Evolutionary conservation across 2,797 vertebrate species (phyloP).

Genomic region (Chrysocyon brachyurus): DNA sequence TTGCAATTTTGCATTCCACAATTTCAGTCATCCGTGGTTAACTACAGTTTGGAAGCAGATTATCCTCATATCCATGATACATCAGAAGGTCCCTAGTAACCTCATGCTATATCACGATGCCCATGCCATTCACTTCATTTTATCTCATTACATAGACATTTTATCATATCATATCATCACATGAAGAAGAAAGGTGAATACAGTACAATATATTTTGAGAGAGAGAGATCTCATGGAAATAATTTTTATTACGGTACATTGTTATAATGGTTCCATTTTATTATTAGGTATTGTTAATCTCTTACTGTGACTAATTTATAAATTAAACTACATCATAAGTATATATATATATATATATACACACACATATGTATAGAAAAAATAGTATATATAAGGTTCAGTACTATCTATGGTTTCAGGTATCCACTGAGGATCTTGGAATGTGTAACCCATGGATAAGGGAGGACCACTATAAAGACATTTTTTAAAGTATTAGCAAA

Average conservation of each 20-base stretch:
- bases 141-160: neutral
- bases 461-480: neutral
- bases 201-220: neutral
- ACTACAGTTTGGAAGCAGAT: neutral
- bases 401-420: neutral
- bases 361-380: neutral
- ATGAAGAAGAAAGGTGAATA: neutral
- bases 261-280: no score
- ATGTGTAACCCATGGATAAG: neutral
- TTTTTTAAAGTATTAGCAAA: neutral
- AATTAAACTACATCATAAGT: neutral
- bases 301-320: neutral
- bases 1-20: neutral
- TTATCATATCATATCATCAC: neutral
- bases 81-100: neutral
- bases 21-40: neutral
- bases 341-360: neutral
- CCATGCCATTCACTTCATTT: neutral
- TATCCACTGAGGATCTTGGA: neutral
- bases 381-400: neutral
- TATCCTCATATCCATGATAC: neutral
- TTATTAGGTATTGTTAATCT: neutral
- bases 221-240: neutral
- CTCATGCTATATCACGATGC: neutral
- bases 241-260: neutral